Conservation (phyloP, 2,888 invertebrate species). For the Cloeon dipterum region DNA sequence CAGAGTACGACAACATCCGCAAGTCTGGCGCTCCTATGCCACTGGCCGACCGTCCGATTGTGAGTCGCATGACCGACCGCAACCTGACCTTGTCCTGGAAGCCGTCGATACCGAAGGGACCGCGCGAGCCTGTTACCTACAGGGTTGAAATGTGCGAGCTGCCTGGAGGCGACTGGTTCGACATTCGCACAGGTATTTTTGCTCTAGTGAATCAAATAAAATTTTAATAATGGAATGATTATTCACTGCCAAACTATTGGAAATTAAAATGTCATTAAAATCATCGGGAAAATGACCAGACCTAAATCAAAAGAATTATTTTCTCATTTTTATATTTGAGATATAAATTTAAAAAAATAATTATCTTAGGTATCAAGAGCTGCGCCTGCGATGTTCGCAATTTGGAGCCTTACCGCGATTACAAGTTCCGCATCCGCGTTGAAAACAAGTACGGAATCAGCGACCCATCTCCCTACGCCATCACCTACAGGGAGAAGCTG, state of each 20-base stretch:
- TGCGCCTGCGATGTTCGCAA: constrained; percentile 77
- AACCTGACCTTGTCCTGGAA: constrained; percentile 80
- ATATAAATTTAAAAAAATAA: background rate
- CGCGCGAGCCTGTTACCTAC: constrained; percentile 78
- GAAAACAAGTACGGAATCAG: constrained; percentile 93
- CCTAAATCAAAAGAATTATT: background rate
- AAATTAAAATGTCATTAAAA: background rate
- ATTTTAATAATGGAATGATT: background rate
- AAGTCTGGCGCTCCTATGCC: constrained; percentile 69
- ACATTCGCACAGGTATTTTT: constrained; percentile 42
- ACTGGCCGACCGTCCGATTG: constrained; percentile 71
- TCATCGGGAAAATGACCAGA: background rate
- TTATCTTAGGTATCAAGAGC: constrained; percentile 36
- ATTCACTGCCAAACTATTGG: background rate
- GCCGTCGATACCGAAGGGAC: constrained; percentile 71
- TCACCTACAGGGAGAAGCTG: constrained; percentile 54
- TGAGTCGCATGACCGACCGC: constrained; percentile 78
- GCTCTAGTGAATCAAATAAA: background rate
- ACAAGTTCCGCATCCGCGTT: constrained; percentile 84
- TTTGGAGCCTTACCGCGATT: constrained; percentile 80
- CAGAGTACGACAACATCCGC: constrained; percentile 62
- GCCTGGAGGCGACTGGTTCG: constrained; percentile 84
- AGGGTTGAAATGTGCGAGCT: constrained; percentile 84
- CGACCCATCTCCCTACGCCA: constrained; percentile 82
- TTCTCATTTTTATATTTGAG: background rate